Evolutionary conservation across 2,797 vertebrate species (phyloP).

Genomic region (Emys orbicularis): DNA sequence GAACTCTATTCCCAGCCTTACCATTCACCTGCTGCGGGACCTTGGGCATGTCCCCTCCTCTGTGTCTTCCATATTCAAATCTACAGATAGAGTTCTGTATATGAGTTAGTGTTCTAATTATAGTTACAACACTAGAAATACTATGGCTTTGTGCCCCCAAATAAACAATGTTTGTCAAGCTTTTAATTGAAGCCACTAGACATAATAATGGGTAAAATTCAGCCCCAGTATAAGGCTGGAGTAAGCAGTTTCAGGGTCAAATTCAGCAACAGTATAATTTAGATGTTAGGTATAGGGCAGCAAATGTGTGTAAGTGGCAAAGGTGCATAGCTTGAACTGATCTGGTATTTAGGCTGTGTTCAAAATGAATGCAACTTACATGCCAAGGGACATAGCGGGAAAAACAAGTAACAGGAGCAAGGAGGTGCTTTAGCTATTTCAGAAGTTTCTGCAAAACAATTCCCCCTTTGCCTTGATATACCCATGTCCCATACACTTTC

Average conservation of each 20-base stretch:
- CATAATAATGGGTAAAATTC: background rate
- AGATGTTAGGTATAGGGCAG: fast-evolving
- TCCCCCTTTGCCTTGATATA: background rate
- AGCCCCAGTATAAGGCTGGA: background rate
- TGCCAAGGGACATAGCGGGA: background rate
- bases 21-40: background rate
- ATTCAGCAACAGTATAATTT: background rate
- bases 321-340: background rate
- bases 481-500: background rate
- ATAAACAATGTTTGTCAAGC: background rate
- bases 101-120: background rate
- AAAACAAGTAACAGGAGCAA: background rate
- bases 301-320: background rate
- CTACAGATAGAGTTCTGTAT: background rate
- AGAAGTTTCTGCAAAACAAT: background rate
- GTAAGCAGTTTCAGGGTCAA: background rate
- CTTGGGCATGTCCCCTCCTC: background rate
- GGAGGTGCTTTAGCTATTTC: background rate
- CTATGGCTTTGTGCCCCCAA: background rate
- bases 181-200: background rate
- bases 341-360: background rate
- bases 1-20: background rate
- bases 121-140: background rate
- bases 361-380: fast-evolving
- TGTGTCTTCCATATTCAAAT: background rate